Percentiles rank a stretch among this genome's conserved stretches.
Conservation (phyloP, 1,140 invertebrate species). For the Drosophila burlai region DNA sequence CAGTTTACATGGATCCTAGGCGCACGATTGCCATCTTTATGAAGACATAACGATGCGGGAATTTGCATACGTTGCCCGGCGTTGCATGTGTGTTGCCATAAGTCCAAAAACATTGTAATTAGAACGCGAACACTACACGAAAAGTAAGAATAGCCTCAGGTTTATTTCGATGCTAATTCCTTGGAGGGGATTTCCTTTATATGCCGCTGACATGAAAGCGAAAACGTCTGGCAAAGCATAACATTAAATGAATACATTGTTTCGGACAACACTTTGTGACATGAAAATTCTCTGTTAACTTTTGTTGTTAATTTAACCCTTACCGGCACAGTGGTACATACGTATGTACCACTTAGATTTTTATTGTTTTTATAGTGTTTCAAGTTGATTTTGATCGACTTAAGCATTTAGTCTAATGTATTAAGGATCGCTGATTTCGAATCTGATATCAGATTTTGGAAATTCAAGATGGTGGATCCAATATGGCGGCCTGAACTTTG, state of each 20-base stretch:
- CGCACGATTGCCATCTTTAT: constrained; percentile 76
- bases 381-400: too few species aligned
- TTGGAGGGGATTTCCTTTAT: constrained; percentile 46
- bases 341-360: too few species aligned
- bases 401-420: too few species aligned
- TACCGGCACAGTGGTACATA: too few species aligned
- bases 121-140: constrained; percentile 53
- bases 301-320: background rate
- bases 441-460: too few species aligned
- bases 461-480: too few species aligned
- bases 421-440: too few species aligned
- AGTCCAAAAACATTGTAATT: constrained; percentile 62
- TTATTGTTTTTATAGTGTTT: too few species aligned
- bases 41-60: constrained; percentile 77
- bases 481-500: too few species aligned
- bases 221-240: constrained; percentile 7
- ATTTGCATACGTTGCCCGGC: constrained; percentile 31
- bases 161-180: constrained; percentile 61
- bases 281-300: background rate
- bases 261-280: constrained; percentile 1
- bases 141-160: constrained; percentile 37
- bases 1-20: constrained; percentile 71
- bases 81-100: constrained; percentile 49
- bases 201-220: constrained; percentile 24
- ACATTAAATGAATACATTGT: constrained; percentile 2